Evolutionary conservation across 2,888 invertebrate species (phyloP).

Genomic region (Stenichneumon culpator): DNA sequence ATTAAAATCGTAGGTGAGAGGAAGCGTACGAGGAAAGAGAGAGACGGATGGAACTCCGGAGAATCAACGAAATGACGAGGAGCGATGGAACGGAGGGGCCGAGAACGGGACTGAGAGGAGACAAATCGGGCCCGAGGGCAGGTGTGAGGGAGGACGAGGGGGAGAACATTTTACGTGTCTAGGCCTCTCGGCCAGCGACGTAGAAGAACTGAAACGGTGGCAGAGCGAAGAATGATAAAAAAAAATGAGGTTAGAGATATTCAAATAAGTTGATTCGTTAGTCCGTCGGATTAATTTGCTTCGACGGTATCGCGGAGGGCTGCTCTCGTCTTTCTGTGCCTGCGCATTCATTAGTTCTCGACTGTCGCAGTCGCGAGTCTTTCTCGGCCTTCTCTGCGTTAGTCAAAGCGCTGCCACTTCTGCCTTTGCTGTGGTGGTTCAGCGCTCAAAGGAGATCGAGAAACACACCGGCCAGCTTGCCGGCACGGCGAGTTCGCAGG

Average conservation of each 20-base stretch:
- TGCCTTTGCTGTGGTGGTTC: neutral
- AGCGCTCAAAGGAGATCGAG: conserved; percentile 16
- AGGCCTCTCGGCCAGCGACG: neutral
- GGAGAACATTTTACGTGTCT: conserved; percentile 32
- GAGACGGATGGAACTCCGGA: conserved; percentile 29
- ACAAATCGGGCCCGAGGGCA: conserved; percentile 11
- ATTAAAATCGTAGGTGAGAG: conserved; percentile 71
- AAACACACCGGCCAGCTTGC: conserved; percentile 45
- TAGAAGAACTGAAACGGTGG: conserved; percentile 65
- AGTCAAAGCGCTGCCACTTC: neutral
- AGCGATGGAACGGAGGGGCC: conserved; percentile 6
- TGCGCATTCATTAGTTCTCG: conserved; percentile 53
- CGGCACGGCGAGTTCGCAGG: conserved; percentile 47
- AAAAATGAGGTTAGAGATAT: conserved; percentile 67
- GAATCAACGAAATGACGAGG: conserved; percentile 25
- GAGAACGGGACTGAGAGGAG: conserved; percentile 32
- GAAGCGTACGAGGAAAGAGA: conserved; percentile 33
- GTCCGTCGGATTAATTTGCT: conserved; percentile 82
- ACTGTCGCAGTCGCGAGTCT: conserved; percentile 31
- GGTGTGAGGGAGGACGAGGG: conserved; percentile 41
- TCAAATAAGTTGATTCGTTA: conserved; percentile 82
- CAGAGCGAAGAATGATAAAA: conserved; percentile 21
- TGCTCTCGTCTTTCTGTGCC: conserved; percentile 24
- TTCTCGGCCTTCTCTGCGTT: neutral
- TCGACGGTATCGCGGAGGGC: conserved; percentile 61